phyloP scores from a whole-genome alignment of 2,888 invertebrate genomes.

The Aporophyla lueneburgensis region DNA sequence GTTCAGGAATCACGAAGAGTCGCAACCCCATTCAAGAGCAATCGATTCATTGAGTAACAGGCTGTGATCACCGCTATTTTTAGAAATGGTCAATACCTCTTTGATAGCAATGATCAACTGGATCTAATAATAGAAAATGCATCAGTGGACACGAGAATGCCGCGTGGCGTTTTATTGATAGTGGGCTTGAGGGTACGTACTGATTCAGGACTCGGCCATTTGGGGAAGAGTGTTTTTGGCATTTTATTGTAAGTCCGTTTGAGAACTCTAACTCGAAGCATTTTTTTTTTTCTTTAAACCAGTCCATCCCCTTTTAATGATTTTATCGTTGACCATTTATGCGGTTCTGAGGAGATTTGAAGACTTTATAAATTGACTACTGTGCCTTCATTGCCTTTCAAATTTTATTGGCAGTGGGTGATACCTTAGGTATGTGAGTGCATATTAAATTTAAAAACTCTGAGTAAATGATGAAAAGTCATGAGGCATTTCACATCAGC shows the following conservation, averaged over 20 bases:
- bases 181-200: conserved; percentile 45
- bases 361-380: no score
- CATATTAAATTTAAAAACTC: no score
- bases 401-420: no score
- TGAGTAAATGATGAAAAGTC: no score
- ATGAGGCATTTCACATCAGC: no score
- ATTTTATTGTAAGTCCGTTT: not conserved
- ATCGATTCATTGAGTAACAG: conserved; percentile 69
- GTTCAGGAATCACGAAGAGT: conserved; percentile 39
- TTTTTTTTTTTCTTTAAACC: no score
- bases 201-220: conserved; percentile 23
- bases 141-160: conserved; percentile 71
- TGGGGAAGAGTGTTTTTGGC: conserved; percentile 10
- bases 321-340: no score
- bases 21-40: conserved; percentile 53
- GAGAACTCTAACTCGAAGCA: not conserved
- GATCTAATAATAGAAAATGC: conserved; percentile 84
- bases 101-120: conserved; percentile 70
- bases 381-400: no score
- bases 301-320: no score
- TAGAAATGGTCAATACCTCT: conserved; percentile 76
- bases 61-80: conserved; percentile 79
- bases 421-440: no score
- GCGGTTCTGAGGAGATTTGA: no score
- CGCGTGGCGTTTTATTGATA: conserved; percentile 69